phyloP scores from a whole-genome alignment of 35 echinoderm and acorn worm genomes.

The Hemicentrotus pulcherrimus region DNA sequence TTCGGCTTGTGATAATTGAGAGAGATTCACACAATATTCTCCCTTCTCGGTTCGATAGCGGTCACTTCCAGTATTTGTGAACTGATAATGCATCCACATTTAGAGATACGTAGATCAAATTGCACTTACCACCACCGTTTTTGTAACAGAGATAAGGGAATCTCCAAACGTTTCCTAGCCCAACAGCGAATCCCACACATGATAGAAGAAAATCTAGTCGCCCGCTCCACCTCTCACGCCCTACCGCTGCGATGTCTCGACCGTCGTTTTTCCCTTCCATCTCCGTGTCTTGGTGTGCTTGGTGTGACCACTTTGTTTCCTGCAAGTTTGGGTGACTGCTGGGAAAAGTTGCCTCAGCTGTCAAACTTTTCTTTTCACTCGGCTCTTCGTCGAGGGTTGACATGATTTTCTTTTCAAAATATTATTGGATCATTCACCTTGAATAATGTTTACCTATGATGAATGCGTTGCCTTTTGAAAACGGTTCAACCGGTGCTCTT shows the following conservation, averaged over 20 bases:
- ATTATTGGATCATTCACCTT: background rate
- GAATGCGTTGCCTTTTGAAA: background rate
- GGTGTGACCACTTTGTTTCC: background rate
- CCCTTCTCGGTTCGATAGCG: too few species aligned
- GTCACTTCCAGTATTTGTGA: too few species aligned
- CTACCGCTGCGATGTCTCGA: background rate
- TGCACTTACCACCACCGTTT: conserved; percentile 72
- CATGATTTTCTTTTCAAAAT: background rate
- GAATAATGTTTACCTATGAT: background rate
- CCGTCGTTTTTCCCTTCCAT: background rate
- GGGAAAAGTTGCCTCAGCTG: background rate
- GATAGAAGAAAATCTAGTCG: conserved; percentile 62
- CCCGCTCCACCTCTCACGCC: conserved; percentile 37
- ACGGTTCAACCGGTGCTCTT: background rate
- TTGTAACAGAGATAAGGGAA: conserved; percentile 77
- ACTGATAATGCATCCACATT: too few species aligned
- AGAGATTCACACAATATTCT: too few species aligned
- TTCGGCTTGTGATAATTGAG: too few species aligned
- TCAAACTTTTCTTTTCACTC: background rate
- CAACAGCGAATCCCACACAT: conserved; percentile 69
- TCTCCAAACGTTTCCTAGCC: conserved; percentile 60
- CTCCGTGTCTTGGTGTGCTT: background rate
- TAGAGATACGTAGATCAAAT: too few species aligned
- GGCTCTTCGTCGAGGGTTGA: background rate
- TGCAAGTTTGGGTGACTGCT: background rate